Conservation (phyloP, 2,113 vertebrate species). For the Narcine bancroftii region DNA sequence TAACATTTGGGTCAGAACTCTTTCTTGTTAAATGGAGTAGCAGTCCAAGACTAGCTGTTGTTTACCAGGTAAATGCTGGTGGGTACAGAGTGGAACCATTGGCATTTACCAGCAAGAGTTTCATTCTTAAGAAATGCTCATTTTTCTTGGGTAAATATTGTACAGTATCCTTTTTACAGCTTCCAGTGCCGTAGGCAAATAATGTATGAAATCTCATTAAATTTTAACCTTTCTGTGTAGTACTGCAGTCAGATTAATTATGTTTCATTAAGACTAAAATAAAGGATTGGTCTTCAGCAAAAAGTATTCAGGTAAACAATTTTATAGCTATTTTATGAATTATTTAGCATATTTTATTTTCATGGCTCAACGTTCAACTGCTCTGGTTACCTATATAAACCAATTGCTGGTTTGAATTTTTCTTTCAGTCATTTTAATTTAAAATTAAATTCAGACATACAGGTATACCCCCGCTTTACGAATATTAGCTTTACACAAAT, state of each 20-base stretch:
- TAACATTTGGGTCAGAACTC: too few species aligned
- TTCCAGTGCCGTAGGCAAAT: not conserved
- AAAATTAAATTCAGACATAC: too few species aligned
- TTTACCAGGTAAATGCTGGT: too few species aligned
- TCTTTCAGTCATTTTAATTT: slow-evolving; percentile 3
- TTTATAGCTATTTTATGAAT: slow-evolving; percentile 24
- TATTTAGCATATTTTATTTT: slow-evolving; percentile 17
- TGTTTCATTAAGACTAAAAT: slow-evolving; percentile 6
- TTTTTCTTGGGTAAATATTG: not conserved
- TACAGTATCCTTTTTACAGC: not conserved
- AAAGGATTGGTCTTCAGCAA: slow-evolving; percentile 10
- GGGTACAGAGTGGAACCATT: too few species aligned
- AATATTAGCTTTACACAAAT: too few species aligned
- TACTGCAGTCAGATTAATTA: slow-evolving; percentile 20
- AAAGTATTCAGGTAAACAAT: slow-evolving; percentile 28
- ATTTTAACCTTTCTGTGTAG: not conserved
- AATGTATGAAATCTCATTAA: not conserved
- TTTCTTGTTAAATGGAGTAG: too few species aligned
- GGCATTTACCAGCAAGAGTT: too few species aligned
- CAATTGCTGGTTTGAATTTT: slow-evolving; percentile 18
- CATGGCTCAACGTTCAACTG: not conserved
- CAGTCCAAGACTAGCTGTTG: too few species aligned
- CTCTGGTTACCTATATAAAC: not conserved
- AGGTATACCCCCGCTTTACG: too few species aligned
- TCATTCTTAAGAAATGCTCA: not conserved